Conservation (phyloP, 2,113 vertebrate genomes). For the Etheostoma spectabile region DNA sequence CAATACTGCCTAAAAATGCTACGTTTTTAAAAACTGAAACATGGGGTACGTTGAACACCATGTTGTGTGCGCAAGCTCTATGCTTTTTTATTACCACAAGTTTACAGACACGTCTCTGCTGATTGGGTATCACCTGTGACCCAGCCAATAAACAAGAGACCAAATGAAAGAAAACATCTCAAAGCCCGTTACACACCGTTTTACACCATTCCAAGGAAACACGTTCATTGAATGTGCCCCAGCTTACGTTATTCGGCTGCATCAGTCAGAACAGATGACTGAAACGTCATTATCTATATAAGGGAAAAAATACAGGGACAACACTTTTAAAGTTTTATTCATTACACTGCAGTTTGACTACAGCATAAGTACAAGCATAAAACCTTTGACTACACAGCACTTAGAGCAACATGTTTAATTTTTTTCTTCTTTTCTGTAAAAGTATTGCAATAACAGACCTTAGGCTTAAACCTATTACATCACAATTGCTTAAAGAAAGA, state of each 20-base stretch:
- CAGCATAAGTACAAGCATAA: constrained; percentile 95
- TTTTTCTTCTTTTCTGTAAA: constrained; percentile 87
- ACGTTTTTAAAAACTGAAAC: too few species aligned
- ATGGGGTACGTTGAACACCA: too few species aligned
- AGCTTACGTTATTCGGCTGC: not conserved
- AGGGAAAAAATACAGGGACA: constrained; percentile 32
- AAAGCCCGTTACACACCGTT: too few species aligned
- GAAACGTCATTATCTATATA: constrained; percentile 4
- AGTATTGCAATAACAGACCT: constrained; percentile 95
- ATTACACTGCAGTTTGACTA: constrained; percentile 92
- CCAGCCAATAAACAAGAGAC: too few species aligned
- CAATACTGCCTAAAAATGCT: too few species aligned
- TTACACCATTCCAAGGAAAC: too few species aligned
- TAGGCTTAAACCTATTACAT: constrained; percentile 92
- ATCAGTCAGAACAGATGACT: constrained; percentile 26
- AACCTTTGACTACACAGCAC: constrained; percentile 95
- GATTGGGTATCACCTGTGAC: too few species aligned
- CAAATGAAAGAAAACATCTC: too few species aligned
- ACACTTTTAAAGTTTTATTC: constrained; percentile 90
- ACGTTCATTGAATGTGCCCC: too few species aligned
- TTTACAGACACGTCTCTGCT: too few species aligned
- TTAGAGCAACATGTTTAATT: constrained; percentile 90
- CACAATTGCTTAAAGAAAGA: constrained; percentile 92
- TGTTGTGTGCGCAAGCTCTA: too few species aligned
- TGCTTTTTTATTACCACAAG: too few species aligned